These are phyloP conservation scores for Limnephilus auricula DNA, from an alignment of 2,888 invertebrate species.

Conservation along the genomic window DNA sequence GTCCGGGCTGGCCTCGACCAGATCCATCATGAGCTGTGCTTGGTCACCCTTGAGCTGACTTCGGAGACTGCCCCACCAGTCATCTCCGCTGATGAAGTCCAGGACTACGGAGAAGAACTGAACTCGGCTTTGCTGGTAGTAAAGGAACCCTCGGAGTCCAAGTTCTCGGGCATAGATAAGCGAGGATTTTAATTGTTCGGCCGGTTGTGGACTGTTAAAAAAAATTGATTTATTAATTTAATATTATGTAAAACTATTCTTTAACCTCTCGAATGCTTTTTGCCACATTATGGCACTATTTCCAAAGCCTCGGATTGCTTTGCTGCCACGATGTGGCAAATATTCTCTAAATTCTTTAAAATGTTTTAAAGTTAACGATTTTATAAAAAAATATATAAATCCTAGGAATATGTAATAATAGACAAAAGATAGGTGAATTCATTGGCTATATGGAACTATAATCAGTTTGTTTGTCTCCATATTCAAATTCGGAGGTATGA, in stretches of 20 bases:
- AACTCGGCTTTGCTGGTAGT: slow-evolving; percentile 73
- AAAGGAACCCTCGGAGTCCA: slow-evolving; percentile 72
- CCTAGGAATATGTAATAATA: too few relatives aligned
- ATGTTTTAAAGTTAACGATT: too few relatives aligned
- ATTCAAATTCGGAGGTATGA: too few relatives aligned
- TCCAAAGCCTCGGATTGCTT: too few relatives aligned
- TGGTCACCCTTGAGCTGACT: slow-evolving; percentile 71
- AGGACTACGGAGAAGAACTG: slow-evolving; percentile 72
- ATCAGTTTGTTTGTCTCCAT: too few relatives aligned
- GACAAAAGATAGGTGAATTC: too few relatives aligned
- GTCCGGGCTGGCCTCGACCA: slow-evolving; percentile 72
- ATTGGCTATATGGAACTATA: too few relatives aligned
- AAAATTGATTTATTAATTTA: background rate
- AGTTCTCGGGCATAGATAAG: slow-evolving; percentile 73
- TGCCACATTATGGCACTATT: too few relatives aligned
- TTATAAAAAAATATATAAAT: too few relatives aligned
- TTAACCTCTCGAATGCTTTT: too few relatives aligned
- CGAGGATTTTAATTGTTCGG: slow-evolving; percentile 69
- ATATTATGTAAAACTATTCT: background rate
- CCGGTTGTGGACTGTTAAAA: slow-evolving; percentile 70
- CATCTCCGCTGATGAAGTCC: slow-evolving; percentile 72
- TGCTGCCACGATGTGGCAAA: too few relatives aligned
- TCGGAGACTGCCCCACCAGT: slow-evolving; percentile 74
- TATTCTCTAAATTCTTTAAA: too few relatives aligned
- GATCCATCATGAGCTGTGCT: slow-evolving; percentile 70